These are phyloP conservation scores for Leucoma salicis DNA, from an alignment of 2,888 invertebrate genomes.

Conservation along the genomic window DNA sequence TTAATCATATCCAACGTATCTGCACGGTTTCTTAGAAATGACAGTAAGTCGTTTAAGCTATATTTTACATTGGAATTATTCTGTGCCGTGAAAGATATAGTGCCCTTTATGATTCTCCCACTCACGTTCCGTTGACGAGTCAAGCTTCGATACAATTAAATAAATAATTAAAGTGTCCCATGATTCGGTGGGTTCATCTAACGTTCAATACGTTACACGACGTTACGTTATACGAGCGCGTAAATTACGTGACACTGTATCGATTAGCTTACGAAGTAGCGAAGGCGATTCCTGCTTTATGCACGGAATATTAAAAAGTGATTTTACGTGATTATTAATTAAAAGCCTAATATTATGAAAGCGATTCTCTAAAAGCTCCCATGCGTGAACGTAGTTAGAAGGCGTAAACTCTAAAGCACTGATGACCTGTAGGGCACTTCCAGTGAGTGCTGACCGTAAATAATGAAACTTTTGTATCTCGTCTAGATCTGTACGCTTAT, in stretches of 20 bases:
- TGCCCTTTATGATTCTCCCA: constrained; percentile 10
- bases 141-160: constrained; percentile 10
- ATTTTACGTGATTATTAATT: background rate
- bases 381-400: background rate
- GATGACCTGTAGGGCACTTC: background rate
- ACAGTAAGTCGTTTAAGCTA: background rate
- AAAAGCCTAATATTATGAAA: background rate
- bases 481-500: constrained; percentile 16
- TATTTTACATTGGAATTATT: background rate
- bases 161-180: constrained; percentile 15
- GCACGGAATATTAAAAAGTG: background rate
- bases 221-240: too few relatives aligned
- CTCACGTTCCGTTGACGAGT: constrained; percentile 6
- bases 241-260: background rate
- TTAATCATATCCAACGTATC: constrained; percentile 9
- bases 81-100: background rate
- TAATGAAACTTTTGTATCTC: constrained; percentile 11
- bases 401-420: background rate
- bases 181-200: constrained; percentile 11
- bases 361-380: background rate
- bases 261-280: background rate
- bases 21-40: constrained; percentile 1
- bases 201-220: too few relatives aligned
- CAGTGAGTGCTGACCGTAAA: background rate
- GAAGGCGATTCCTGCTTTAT: background rate